Evolutionary conservation across 2,113 vertebrate species (phyloP).

Genomic region (Ariopsis seemanni): DNA sequence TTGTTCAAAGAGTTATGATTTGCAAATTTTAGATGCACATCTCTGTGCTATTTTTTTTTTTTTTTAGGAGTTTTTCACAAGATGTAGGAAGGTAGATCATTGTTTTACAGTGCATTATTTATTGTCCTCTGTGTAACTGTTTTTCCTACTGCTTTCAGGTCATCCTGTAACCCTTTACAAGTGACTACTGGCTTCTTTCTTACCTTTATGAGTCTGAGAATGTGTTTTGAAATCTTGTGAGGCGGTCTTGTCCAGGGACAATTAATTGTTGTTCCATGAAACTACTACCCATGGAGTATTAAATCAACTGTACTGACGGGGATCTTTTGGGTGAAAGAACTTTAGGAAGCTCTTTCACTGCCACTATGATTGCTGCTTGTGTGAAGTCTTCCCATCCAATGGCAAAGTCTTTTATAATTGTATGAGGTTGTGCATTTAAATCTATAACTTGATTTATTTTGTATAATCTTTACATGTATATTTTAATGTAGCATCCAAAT

Average conservation of each 20-base stretch:
- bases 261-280: neutral
- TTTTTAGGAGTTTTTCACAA: neutral
- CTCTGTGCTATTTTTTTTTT: neutral
- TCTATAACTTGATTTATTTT: neutral
- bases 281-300: too few species aligned
- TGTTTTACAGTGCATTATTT: neutral
- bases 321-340: neutral
- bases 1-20: neutral
- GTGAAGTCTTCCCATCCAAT: neutral
- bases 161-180: neutral
- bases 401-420: neutral
- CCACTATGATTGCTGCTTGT: neutral
- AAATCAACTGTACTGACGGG: neutral
- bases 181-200: neutral
- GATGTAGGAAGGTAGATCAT: neutral
- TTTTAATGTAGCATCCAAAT: too few species aligned
- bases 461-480: too few species aligned
- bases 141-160: neutral
- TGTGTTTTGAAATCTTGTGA: neutral
- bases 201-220: neutral
- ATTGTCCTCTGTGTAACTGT: neutral
- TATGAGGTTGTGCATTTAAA: neutral
- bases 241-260: neutral
- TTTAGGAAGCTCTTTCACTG: neutral
- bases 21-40: neutral